Percentiles rank a stretch among this genome's conserved stretches.
Evolutionary conservation across 2,113 vertebrate species (phyloP).

Genomic region (Fregetta grallaria): DNA sequence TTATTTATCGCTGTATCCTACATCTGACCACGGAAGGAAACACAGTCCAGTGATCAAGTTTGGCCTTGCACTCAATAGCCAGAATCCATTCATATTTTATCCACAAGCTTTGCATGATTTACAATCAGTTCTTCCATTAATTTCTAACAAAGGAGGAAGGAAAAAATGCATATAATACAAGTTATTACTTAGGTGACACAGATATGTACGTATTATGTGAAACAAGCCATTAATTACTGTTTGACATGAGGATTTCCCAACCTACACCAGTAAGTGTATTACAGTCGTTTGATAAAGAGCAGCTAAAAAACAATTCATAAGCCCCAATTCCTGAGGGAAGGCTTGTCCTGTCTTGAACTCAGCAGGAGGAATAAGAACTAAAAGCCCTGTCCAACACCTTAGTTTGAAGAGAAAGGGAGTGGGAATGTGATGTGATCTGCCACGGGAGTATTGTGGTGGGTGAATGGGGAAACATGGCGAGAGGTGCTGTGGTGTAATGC

Average conservation of each 20-base stretch:
- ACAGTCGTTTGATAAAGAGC: not conserved
- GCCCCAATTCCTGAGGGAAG: not conserved
- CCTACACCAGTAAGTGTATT: not conserved
- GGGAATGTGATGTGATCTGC: not conserved
- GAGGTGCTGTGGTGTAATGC: not conserved
- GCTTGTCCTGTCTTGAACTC: not conserved
- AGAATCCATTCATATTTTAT: not conserved
- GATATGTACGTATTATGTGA: not conserved
- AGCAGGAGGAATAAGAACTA: not conserved
- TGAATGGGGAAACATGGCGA: not conserved
- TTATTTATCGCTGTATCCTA: not conserved
- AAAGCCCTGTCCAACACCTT: not conserved
- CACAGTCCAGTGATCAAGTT: not conserved
- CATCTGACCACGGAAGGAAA: not conserved
- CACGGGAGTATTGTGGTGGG: rapidly evolving
- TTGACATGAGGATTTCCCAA: not conserved
- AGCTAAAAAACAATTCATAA: not conserved
- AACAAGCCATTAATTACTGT: not conserved
- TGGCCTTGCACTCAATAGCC: not conserved
- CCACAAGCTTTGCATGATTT: not conserved
- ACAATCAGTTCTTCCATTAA: not conserved
- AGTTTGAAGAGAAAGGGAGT: not conserved
- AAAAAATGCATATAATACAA: not conserved
- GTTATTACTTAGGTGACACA: not conserved
- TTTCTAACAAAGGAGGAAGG: not conserved